A percentile compares a stretch with the other conserved stretches of the same genome.
phyloP scores from a whole-genome alignment of 2,797 vertebrate genomes.

The Morelia viridis region DNA sequence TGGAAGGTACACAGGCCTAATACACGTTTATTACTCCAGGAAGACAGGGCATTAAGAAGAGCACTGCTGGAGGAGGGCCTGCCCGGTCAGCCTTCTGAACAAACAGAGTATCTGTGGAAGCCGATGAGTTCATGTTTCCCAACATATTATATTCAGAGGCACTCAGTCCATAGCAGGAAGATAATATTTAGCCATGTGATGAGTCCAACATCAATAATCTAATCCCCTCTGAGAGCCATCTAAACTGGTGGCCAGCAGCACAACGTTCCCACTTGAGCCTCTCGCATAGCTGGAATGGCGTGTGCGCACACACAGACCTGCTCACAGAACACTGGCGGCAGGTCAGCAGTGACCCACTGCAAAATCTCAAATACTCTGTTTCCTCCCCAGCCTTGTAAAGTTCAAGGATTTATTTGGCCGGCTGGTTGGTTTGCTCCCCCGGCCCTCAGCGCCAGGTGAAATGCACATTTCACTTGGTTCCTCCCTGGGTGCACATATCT shows the following conservation, averaged over 20 bases:
- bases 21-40: background rate
- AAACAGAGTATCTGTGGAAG: background rate
- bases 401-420: background rate
- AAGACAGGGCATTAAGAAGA: background rate
- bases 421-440: background rate
- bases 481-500: background rate
- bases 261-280: background rate
- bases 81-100: background rate
- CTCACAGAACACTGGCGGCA: background rate
- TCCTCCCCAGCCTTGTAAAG: background rate
- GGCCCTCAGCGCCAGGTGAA: background rate
- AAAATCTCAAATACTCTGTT: background rate
- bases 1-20: background rate
- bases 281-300: background rate
- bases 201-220: background rate
- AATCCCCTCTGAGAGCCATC: background rate
- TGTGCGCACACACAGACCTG: background rate
- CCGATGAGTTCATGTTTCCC: background rate
- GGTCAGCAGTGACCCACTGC: background rate
- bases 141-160: background rate
- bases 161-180: background rate
- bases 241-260: background rate
- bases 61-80: background rate
- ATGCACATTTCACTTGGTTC: background rate
- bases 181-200: background rate